Evolutionary conservation across 2,797 vertebrate genomes (phyloP).

Genomic region (Crax fasciolata): DNA sequence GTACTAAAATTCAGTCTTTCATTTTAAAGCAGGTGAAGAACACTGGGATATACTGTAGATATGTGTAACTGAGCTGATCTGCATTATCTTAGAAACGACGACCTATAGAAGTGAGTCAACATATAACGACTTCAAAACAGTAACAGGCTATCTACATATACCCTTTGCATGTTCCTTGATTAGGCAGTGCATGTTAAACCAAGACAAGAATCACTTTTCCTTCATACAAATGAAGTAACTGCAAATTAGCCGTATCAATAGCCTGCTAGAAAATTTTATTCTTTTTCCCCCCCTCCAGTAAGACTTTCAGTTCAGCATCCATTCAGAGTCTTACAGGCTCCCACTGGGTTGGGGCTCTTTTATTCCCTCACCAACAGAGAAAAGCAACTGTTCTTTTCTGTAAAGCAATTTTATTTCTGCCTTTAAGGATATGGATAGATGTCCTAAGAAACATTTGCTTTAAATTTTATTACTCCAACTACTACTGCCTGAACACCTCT

Average conservation of each 20-base stretch:
- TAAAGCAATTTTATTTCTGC: background rate
- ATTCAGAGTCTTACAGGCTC: background rate
- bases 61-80: background rate
- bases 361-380: background rate
- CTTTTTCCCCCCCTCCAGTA: background rate
- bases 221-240: background rate
- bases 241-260: background rate
- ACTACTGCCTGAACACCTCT: background rate
- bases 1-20: background rate
- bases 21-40: background rate
- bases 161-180: background rate
- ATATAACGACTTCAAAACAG: background rate
- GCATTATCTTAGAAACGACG: background rate
- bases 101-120: background rate
- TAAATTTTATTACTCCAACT: background rate
- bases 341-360: background rate
- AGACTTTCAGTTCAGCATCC: background rate
- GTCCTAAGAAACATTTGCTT: background rate
- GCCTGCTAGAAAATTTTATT: background rate
- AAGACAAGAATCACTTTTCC: background rate
- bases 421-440: background rate
- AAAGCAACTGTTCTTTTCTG: background rate
- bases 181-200: background rate
- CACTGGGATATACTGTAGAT: background rate
- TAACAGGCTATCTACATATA: background rate